Base-by-base conservation (phyloP, 2,888 invertebrate species). In the Sepioteuthis lessoniana region DNA sequence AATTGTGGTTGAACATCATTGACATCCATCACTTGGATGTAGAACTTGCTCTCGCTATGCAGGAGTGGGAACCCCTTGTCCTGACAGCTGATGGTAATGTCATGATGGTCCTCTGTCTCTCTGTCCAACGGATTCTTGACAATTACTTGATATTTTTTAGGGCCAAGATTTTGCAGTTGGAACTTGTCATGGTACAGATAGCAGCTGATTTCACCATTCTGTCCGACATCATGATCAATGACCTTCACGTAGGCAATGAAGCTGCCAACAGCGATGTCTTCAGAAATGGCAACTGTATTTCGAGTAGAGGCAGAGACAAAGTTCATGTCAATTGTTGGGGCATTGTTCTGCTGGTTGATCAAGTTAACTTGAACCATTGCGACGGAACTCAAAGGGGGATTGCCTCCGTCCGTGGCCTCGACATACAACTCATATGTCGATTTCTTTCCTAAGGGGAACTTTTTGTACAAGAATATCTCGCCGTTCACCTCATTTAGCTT, bases 11-110 rank as follows among this genome's bases (percentile, higher is more conserved):
- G 76, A 76, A 76, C 76, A 76, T 76, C 76, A 76, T 76, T 76
- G n/a, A 76, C 76, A 76, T 76, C 76, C 76, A 76, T 76, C 76
- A 76, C 76, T 76, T 76, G 76, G 76, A 76, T 76, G 76, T 76
- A 76, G 76, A 76, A 76, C 76, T 76, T 76, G 76, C 76, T 76
- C 76, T 76, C 76, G 76, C 76, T 76, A 76, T 76, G 76, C 76
- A 76, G 76, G 76, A 76, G 76, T 76, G 76, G 76, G 76, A 76
- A 76, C n/a, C 76, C 76, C n/a, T 76, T 76, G 76, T 76, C 76
- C 76, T 76, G 76, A 76, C 76, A 76, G 76, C 76, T 76, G 76
- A 76, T 76, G 76, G 76, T 76, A 76, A 76, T 76, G 76, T 76
- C 76, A 76, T 76, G 76, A 76, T 76, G 76, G 76, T 76, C 76